Evolutionary conservation across 2,113 vertebrate genomes (phyloP).

Genomic region (Cranoglanis bouderius): DNA sequence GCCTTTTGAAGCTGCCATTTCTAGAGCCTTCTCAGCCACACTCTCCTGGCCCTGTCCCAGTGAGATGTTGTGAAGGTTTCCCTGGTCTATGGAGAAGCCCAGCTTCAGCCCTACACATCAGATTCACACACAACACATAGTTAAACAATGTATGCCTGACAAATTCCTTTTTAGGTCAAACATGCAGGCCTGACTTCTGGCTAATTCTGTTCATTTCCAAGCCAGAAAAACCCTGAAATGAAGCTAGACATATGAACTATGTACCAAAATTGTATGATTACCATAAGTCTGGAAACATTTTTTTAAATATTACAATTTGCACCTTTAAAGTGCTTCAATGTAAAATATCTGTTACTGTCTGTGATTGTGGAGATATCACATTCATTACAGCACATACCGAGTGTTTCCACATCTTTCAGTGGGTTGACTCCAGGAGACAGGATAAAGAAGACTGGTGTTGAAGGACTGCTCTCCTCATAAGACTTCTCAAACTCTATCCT

Average conservation of each 20-base stretch:
- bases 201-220: background rate
- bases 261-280: too few species aligned
- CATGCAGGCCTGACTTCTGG: background rate
- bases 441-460: constrained; percentile 80
- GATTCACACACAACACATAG: background rate
- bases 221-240: background rate
- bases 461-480: constrained; percentile 72
- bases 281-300: too few species aligned
- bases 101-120: constrained; percentile 76
- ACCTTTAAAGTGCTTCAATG: too few species aligned
- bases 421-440: constrained; percentile 78
- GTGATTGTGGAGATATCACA: background rate
- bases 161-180: background rate
- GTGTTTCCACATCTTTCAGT: constrained; percentile 78
- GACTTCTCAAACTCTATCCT: constrained; percentile 76
- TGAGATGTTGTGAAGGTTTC: constrained; percentile 80
- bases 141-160: background rate
- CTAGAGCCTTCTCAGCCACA: constrained; percentile 71
- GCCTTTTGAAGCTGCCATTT: constrained; percentile 69
- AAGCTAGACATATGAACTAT: background rate
- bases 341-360: background rate
- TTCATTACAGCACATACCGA: constrained; percentile 62
- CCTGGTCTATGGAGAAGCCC: constrained; percentile 75
- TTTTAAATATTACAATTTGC: too few species aligned
- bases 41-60: constrained; percentile 81